These are phyloP conservation scores for Ceyx margarethae DNA, from an alignment of 2,113 vertebrate species.

Conservation along the genomic window DNA sequence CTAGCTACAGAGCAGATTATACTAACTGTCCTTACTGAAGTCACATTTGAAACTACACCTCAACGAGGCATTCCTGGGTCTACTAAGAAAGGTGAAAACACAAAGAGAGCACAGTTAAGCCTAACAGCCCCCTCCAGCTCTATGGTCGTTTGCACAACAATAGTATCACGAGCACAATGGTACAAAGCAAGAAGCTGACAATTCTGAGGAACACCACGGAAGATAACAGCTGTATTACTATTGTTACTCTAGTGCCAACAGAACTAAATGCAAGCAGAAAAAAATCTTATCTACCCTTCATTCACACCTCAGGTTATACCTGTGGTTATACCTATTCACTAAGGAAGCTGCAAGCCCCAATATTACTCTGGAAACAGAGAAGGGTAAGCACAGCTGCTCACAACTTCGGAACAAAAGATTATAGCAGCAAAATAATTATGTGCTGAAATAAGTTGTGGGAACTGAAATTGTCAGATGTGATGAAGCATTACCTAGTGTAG, in stretches of 20 bases:
- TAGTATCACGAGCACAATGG: background rate
- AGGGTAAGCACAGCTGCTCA: background rate
- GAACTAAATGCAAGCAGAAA: background rate
- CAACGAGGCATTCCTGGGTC: background rate
- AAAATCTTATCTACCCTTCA: background rate
- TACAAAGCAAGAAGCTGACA: background rate
- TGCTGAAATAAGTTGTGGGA: background rate
- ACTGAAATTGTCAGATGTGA: background rate
- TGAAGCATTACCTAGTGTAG: background rate
- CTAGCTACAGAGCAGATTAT: background rate
- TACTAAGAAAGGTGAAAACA: background rate
- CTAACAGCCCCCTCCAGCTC: background rate
- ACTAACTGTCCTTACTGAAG: background rate
- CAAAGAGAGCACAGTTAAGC: background rate
- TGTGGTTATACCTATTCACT: background rate
- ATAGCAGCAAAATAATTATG: background rate
- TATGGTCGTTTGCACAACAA: background rate
- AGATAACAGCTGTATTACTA: background rate
- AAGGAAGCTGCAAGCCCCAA: background rate
- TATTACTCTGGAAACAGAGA: background rate
- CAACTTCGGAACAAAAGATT: background rate
- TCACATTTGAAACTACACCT: background rate
- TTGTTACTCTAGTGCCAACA: background rate
- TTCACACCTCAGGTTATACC: accelerated
- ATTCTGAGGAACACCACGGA: background rate